These are phyloP conservation scores for Hirundo rustica DNA, from an alignment of 2,797 vertebrate species.

Conservation along the genomic window DNA sequence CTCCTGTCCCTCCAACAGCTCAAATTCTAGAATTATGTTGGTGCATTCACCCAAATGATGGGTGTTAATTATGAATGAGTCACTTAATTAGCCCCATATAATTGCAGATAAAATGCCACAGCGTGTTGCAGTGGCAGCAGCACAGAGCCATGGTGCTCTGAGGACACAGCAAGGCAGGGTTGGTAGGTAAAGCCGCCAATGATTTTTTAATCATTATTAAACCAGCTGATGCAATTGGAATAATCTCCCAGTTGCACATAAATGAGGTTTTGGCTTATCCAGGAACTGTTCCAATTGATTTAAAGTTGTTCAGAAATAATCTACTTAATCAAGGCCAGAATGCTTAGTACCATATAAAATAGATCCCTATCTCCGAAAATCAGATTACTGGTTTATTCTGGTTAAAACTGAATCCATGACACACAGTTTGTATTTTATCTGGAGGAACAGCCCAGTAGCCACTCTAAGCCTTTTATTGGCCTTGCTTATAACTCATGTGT, in stretches of 20 bases:
- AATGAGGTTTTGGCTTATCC: slow-evolving; percentile 3
- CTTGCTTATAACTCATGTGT: not conserved
- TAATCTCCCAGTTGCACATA: slow-evolving; percentile 16
- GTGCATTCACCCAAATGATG: not conserved
- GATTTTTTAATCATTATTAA: not conserved
- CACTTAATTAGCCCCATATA: not conserved
- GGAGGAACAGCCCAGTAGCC: not conserved
- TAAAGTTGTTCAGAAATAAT: slow-evolving; percentile 35
- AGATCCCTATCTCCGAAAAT: slow-evolving; percentile 47
- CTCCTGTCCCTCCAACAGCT: not conserved
- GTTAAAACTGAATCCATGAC: not conserved
- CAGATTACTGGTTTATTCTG: slow-evolving; percentile 43
- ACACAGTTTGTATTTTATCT: not conserved
- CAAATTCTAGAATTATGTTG: not conserved
- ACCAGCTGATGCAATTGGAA: slow-evolving; percentile 31
- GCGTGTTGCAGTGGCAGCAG: not conserved
- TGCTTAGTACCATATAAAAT: not conserved
- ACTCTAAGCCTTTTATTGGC: not conserved
- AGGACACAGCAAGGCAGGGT: not conserved
- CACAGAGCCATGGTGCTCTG: not conserved
- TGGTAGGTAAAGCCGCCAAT: not conserved
- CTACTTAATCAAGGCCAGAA: slow-evolving; percentile 20
- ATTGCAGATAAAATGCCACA: not conserved
- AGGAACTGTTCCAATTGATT: slow-evolving; percentile 35
- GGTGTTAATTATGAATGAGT: slow-evolving; percentile 15